Base-by-base conservation (phyloP, 2,113 vertebrate species). In the Perca flavescens region DNA sequence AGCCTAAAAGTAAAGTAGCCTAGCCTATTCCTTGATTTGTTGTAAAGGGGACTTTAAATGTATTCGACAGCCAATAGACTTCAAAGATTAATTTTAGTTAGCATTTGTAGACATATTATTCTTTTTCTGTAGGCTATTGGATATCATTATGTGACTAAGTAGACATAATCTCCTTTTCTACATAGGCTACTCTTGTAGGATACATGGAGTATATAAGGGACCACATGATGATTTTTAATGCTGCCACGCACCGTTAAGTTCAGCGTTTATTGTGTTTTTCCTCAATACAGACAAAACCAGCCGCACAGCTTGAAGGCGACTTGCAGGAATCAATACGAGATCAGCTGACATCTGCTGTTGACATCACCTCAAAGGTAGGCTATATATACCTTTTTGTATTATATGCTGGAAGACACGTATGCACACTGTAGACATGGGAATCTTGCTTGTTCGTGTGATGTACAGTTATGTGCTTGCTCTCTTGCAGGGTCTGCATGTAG, bases 401-500 rank as follows among this genome's bases (percentile, higher is more conserved):
- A 10, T 11, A 43, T 43, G 40, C 28, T 46, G 2, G 1, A 25
- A 28, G 3, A 43, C 25, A 19, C 3, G 3, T 0, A 0, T 3
- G 3, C 12, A 25, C 50, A 17, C 40, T 19, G 46, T 13, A 3
- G 15, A 22, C 25, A 1, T 3, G 15, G 25, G 1, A 13, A 25
- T 34, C 6, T 5, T 46, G 61, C 19, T 68, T 16, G 13, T n/a
- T 56, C 3, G 3, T 50, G 21, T 34, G 16, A 5, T 40, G 9
- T 5, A 0, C n/a, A 21, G 10, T 19, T 12, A 19, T 28, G 0
- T 65, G n/a, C 17, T 47, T 13, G 56, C 68, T 79, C 50, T 70
- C 74, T 84, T 64, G 46, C 28, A 63, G 40, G 56, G 61, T 58
- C 9, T 72, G 81, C 84, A 83, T 69, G 43, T 4, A 28, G 21